Base-by-base conservation (phyloP, 2,888 invertebrate genomes). In the Cheilosia vulpina region DNA sequence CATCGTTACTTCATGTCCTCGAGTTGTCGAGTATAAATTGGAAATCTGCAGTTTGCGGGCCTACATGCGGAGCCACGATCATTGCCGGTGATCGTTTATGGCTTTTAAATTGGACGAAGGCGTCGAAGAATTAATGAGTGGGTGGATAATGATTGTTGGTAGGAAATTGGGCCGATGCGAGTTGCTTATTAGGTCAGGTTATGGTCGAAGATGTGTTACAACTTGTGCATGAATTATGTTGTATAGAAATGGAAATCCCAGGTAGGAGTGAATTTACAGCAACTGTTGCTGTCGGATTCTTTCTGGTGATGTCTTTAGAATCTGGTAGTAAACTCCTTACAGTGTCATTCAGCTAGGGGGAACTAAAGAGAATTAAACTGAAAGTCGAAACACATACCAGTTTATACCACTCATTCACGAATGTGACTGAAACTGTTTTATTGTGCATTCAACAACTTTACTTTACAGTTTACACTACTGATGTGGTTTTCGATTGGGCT, bases 41-140 rank as follows among this genome's bases (percentile, higher is more conserved):
- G 71, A 41, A 72, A 72, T 41, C 38, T 77, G 24, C 15, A 34
- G 38, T 13, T 66, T 21, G 55, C 15, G 41, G 45, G 41, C 31
- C 31, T 57, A 65, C 38, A 38, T 76, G 34, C 45, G 43, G 58
- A 71, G 55, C 27, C 52, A 31, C 31, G 71, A 75, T 65, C 65
- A 38, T 41, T 41, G 76, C 52, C 13, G 50, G 15, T 11, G 21
- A 72, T 66, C 76, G 63, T 60, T 60, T 66, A 77, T 77, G 41
- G 71, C 3, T 27, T 77, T 82, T 24, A 60, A 82, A 65, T 68
- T 45, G 60, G 38, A 21, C 62, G 60, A 60, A 60, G 77, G 77
- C 47, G 60, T 55, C 38, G 7, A 6, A 5, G 17, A 60, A 55
- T 41, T 34, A 53, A 75, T 43, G n/a, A 71, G 71, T 60, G 53